A percentile compares a stretch with the other conserved stretches of the same genome.
Evolutionary conservation across 2,113 vertebrate species (phyloP).

Genomic region (Todiramphus chloris): DNA sequence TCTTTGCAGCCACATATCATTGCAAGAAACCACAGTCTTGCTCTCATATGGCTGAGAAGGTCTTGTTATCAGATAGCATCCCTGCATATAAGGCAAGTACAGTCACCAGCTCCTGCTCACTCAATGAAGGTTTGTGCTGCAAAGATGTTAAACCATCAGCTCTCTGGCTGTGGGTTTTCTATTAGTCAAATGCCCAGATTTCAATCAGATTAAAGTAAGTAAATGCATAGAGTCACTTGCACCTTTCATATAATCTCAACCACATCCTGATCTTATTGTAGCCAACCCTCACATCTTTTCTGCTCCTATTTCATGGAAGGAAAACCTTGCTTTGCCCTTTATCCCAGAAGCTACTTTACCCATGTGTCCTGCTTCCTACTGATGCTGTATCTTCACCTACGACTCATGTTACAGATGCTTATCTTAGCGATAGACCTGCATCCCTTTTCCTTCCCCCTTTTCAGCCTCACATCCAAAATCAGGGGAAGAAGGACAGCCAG

Average conservation of each 20-base stretch:
- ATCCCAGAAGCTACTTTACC: background rate
- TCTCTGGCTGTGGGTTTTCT: background rate
- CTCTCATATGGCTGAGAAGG: background rate
- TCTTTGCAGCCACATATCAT: background rate
- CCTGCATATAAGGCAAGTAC: background rate
- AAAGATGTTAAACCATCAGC: background rate
- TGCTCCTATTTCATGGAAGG: background rate
- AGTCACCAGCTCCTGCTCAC: background rate
- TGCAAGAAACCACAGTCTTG: background rate
- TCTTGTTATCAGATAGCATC: background rate
- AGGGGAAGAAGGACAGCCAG: background rate
- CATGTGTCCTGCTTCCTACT: background rate
- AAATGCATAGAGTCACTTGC: background rate
- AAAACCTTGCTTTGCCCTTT: background rate
- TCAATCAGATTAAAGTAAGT: background rate
- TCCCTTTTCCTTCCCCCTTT: background rate
- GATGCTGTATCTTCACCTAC: background rate
- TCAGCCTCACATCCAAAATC: background rate
- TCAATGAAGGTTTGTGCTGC: accelerated
- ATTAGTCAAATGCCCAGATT: background rate
- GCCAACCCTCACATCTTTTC: background rate
- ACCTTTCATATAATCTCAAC: background rate
- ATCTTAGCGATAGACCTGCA: background rate
- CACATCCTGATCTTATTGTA: background rate
- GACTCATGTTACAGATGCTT: background rate